phyloP scores from a whole-genome alignment of 2,888 invertebrate genomes.

The Apotomis betuletana region DNA sequence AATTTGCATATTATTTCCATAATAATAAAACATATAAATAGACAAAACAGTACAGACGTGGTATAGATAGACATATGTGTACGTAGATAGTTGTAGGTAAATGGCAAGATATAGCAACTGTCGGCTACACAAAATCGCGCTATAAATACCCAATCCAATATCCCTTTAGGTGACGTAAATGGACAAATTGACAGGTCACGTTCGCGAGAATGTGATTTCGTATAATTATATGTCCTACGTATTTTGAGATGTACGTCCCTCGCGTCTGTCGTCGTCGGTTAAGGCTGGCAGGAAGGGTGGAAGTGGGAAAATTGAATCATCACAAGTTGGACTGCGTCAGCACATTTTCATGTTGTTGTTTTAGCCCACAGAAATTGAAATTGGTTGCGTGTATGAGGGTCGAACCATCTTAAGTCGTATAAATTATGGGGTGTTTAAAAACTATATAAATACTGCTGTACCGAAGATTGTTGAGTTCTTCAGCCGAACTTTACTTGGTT shows the following conservation, averaged over 20 bases:
- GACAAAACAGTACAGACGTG: too few relatives aligned
- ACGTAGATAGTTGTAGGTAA: background rate
- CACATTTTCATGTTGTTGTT: background rate
- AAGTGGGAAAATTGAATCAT: background rate
- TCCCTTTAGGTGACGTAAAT: conserved; percentile 12
- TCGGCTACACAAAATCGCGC: background rate
- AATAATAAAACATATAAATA: too few relatives aligned
- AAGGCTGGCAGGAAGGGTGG: background rate
- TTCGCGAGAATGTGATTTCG: conserved; percentile 16
- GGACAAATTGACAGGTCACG: conserved; percentile 18
- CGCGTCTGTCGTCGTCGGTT: too few relatives aligned
- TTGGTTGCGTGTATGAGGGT: background rate
- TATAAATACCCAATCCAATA: conserved; percentile 1
- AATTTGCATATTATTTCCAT: conserved; percentile 26
- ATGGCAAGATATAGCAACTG: background rate
- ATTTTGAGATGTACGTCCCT: background rate
- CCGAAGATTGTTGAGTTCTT: too few relatives aligned
- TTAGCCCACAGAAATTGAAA: background rate
- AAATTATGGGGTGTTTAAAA: too few relatives aligned
- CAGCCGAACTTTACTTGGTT: too few relatives aligned
- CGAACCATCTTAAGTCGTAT: background rate
- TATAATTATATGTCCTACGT: background rate
- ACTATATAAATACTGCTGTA: too few relatives aligned
- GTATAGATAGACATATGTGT: background rate
- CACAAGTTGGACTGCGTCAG: conserved; percentile 3